These are phyloP conservation scores for Rhipidura dahli DNA, from an alignment of 2,113 vertebrate genomes.

Conservation along the genomic window DNA sequence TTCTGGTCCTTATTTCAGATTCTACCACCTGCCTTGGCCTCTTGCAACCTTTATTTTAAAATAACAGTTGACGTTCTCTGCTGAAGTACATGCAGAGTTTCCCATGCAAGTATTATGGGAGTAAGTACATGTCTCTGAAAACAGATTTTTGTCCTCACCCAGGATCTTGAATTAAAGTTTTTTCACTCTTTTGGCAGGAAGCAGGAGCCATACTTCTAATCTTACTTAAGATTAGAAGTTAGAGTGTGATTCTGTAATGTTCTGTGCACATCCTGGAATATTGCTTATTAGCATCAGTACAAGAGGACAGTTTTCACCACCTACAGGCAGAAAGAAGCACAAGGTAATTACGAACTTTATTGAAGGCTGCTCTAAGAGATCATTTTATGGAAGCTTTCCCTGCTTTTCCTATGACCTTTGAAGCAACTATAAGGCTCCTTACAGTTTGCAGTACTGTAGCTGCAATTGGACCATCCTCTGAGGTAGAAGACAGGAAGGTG, in stretches of 20 bases:
- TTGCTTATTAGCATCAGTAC: neutral
- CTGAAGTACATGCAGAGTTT: neutral
- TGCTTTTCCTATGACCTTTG: neutral
- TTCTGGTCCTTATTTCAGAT: neutral
- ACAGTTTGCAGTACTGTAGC: neutral
- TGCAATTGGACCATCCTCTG: neutral
- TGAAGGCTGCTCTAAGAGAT: neutral
- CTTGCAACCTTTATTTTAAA: neutral
- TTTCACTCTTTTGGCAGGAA: neutral
- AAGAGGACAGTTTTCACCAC: neutral
- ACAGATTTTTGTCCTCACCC: conserved; percentile 1
- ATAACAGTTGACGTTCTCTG: neutral
- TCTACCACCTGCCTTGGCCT: neutral
- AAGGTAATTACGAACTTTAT: neutral
- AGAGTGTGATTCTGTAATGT: neutral
- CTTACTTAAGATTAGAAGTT: too few species aligned
- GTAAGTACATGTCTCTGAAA: neutral
- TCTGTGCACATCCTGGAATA: neutral
- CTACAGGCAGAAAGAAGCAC: neutral
- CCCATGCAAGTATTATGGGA: neutral
- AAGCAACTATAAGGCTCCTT: neutral
- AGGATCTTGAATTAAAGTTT: neutral
- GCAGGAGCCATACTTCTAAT: neutral
- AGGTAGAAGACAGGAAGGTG: neutral
- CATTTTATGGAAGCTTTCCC: neutral